Conservation (phyloP, 2,113 vertebrate species). For the Leucoraja erinaceus region DNA sequence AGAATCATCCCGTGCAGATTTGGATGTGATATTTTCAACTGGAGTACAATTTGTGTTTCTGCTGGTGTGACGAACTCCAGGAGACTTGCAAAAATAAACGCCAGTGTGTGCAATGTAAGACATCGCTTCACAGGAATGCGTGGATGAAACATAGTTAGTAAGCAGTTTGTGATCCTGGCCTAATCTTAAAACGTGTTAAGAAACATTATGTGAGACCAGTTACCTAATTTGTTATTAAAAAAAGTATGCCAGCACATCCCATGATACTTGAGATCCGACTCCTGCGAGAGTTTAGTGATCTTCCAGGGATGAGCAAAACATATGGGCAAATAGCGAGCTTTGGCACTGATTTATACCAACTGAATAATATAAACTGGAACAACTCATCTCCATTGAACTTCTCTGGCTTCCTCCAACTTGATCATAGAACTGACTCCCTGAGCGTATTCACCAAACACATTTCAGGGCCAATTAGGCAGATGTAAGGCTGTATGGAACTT, state of each 20-base stretch:
- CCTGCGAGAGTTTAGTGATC: neutral
- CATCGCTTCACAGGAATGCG: neutral
- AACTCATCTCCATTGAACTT: constrained; percentile 16
- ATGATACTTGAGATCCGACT: neutral
- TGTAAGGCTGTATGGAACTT: neutral
- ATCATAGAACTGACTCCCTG: constrained; percentile 8
- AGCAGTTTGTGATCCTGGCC: neutral
- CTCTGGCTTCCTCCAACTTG: constrained; percentile 3
- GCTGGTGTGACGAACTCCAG: neutral
- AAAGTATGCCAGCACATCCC: neutral
- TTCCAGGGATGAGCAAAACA: constrained; percentile 32
- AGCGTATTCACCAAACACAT: constrained; percentile 9
- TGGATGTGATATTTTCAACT: neutral
- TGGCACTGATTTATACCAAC: constrained; percentile 22
- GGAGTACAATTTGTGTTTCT: neutral
- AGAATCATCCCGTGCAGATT: neutral
- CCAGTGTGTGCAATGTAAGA: neutral
- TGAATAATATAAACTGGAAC: constrained; percentile 18
- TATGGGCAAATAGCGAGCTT: constrained; percentile 15
- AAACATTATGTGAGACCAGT: neutral
- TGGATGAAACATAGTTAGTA: neutral
- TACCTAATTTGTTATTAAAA: neutral
- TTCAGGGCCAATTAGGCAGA: constrained; percentile 13
- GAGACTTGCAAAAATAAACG: constrained; percentile 2
- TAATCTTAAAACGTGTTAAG: neutral